phyloP scores from a whole-genome alignment of 92 coral and sea anemone genomes.

The Porites evermanni region DNA sequence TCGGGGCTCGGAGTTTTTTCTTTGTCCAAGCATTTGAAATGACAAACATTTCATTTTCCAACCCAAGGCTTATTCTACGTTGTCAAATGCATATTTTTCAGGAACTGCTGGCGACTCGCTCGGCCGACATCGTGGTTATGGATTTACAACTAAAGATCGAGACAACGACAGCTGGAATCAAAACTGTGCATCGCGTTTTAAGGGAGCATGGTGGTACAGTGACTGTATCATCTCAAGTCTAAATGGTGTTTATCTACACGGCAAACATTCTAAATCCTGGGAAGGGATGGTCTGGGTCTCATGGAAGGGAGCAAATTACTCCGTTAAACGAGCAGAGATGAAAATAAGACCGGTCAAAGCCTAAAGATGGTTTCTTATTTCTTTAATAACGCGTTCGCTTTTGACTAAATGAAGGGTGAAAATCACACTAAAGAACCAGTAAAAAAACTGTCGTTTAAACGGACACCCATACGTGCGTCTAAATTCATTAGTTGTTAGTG shows the following conservation, averaged over 20 bases:
- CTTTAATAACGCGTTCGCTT: too few species aligned
- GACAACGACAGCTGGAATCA: constrained; percentile 11
- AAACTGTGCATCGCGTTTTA: constrained; percentile 33
- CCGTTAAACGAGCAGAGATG: constrained; percentile 63
- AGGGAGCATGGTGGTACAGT: constrained; percentile 69
- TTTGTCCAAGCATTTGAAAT: too few species aligned
- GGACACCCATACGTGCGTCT: too few species aligned
- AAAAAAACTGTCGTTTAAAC: too few species aligned
- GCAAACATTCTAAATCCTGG: constrained; percentile 28
- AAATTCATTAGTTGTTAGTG: too few species aligned
- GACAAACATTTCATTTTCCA: too few species aligned
- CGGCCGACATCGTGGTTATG: constrained; percentile 14
- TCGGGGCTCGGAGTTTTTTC: too few species aligned
- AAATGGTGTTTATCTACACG: constrained; percentile 59
- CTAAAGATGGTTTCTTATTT: too few species aligned
- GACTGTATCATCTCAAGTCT: constrained; percentile 37
- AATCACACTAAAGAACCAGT: too few species aligned
- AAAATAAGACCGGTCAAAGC: constrained; percentile 39
- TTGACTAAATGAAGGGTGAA: too few species aligned
- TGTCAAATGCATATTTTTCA: background rate
- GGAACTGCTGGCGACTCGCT: constrained; percentile 67
- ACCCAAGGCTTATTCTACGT: background rate
- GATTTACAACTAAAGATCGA: constrained; percentile 51
- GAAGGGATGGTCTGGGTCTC: constrained; percentile 48
- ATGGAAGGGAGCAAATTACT: constrained; percentile 61